Base-by-base conservation (phyloP, 2,888 invertebrate genomes). In the Catocala nupta region DNA sequence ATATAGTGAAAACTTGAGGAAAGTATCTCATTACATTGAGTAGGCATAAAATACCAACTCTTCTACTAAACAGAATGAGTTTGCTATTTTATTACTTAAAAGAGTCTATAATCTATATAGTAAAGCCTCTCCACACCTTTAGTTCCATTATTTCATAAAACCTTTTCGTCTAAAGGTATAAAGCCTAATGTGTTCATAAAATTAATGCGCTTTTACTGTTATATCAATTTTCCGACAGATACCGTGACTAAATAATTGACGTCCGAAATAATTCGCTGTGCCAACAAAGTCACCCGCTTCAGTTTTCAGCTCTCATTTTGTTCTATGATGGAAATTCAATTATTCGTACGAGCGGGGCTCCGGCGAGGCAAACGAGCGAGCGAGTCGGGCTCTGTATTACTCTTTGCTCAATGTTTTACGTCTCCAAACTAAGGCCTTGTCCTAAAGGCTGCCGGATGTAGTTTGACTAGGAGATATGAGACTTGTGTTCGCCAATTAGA, bases 271-370 rank as follows among this genome's bases (percentile, higher is more conserved):
- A 93, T 92, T 90, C 90, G 84, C 83, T 88, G 85, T 85, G 88
- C 90, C 90, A 92, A 93, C 92, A 92, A 91, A 92, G 90, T 91
- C 90, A 81, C 86, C 82, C 89, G 92, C 89, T 91, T 91, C 92
- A 92, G 92, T 92, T 91, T 92, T 91, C 92, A 90, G 87, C 86
- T 91, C 89, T 92, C 91, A 92, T 93, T 93, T 92, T 90, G 90
- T 91, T 90, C 91, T 89, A 90, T 90, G 93, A 92, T 91, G 92
- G 87, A 92, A 93, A 94, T 93, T 93, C 90, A 94, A 94, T 94
- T 93, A 94, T 93, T 91, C 90, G 90, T 89, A 84, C 90, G 88
- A 90, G 84, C 86, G 83, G 79, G 83, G 85, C 85, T 84, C 77
- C 82, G 78, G 63, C 81, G 87, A 83, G 83, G 87, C 69, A 72